phyloP scores from a whole-genome alignment of 2,888 invertebrate genomes.

The Drosophila stalkeri region DNA sequence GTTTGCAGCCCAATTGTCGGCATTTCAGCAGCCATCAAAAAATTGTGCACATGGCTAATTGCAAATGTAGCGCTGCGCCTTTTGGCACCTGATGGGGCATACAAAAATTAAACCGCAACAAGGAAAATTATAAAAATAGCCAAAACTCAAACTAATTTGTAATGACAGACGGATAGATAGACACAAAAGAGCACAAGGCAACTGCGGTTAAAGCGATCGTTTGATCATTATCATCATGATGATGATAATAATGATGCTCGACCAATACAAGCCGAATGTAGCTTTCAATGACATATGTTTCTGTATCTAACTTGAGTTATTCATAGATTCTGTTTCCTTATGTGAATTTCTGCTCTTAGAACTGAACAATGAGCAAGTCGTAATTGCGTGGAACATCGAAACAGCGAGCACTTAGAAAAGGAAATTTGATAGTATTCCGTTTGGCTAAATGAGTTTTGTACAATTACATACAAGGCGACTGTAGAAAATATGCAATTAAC shows the following conservation, averaged over 20 bases:
- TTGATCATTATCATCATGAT: constrained; percentile 3
- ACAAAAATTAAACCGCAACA: constrained; percentile 39
- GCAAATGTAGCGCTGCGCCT: constrained; percentile 76
- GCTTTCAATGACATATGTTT: constrained; percentile 36
- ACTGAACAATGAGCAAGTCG: constrained; percentile 25
- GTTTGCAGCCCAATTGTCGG: constrained; percentile 45
- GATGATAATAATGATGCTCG: constrained; percentile 33
- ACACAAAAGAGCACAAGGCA: constrained; percentile 57
- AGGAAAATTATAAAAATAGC: constrained; percentile 49
- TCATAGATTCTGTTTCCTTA: constrained; percentile 42
- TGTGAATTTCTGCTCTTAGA: constrained; percentile 12
- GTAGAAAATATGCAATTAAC: not conserved
- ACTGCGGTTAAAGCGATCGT: constrained; percentile 40
- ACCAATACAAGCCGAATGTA: constrained; percentile 26
- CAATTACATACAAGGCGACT: not conserved
- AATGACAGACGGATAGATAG: constrained; percentile 60
- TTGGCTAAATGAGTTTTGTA: constrained; percentile 6
- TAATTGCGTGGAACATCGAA: constrained; percentile 9
- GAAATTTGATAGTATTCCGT: constrained; percentile 14
- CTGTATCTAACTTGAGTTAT: constrained; percentile 26
- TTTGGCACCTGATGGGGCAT: constrained; percentile 79
- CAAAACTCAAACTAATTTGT: constrained; percentile 66
- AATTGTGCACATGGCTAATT: constrained; percentile 73
- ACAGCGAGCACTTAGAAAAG: constrained; percentile 1
- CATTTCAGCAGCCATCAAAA: constrained; percentile 64